These are phyloP conservation scores for Eulemur albifrons DNA, from an alignment of 2,797 vertebrate genomes.

Conservation along the genomic window DNA sequence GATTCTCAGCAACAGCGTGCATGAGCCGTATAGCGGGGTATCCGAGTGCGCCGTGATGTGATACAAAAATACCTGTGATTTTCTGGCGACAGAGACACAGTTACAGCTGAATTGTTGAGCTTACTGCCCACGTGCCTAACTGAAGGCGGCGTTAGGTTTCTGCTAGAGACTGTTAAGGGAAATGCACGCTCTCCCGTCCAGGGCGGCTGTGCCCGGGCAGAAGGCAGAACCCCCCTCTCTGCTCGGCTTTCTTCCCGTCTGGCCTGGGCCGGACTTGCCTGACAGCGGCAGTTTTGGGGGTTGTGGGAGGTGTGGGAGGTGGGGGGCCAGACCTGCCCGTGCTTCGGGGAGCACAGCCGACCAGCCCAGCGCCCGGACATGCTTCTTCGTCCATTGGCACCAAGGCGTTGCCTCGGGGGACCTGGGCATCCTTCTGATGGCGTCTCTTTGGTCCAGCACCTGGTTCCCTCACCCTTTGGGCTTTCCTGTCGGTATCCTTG, in stretches of 20 bases:
- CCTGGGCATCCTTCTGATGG: not conserved
- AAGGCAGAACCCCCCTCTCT: not conserved
- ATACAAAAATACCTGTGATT: not conserved
- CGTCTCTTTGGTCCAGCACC: no score
- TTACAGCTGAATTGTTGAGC: not conserved
- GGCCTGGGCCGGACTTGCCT: not conserved
- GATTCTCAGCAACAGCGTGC: not conserved
- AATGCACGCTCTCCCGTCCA: accelerated
- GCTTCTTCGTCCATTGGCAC: no score
- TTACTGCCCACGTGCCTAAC: not conserved
- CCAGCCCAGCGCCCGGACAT: accelerated
- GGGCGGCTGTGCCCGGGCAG: not conserved
- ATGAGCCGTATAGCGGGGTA: accelerated
- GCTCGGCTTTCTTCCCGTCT: not conserved
- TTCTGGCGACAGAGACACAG: not conserved
- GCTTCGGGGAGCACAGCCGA: not conserved
- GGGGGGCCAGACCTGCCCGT: accelerated
- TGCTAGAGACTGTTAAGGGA: not conserved
- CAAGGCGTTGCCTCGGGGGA: not conserved
- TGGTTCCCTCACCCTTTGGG: not conserved
- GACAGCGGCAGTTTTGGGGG: not conserved
- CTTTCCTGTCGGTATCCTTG: not conserved
- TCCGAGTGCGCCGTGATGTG: accelerated
- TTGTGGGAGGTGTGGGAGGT: accelerated
- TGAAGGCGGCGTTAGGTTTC: not conserved